Base-by-base conservation (phyloP, 2,113 vertebrate genomes). In the Spea bombifrons region DNA sequence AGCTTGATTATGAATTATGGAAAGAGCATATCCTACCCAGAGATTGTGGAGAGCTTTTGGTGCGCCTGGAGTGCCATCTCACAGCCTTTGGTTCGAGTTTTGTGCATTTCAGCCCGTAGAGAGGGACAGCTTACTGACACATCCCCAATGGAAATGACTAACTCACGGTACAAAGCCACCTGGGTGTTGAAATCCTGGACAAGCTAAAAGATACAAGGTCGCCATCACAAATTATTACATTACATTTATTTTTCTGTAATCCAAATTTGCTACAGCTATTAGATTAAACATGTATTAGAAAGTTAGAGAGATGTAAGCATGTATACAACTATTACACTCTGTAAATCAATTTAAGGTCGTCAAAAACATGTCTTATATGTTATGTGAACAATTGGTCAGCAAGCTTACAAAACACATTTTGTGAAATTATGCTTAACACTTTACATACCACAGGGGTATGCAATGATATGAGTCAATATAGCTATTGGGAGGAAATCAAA, bases 101-200 rank as follows among this genome's bases (percentile, higher is more conserved):
- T 96, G 83, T 96, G 93, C 95, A 98, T 95, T 87, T 97, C 95
- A 0, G 87, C 92, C 30, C 95, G 92, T 49, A 98, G 89, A 65
- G 94, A 92, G 0, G 92, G 95, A 84, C 94, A 96, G 82, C 94
- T 96, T 75, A 93, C 89, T 0, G 96, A 94, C 85, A 97, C 91
- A 71, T 99, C 97, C 57, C 97, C 97, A 61, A 98, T 96, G 76
- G 96, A 99, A 91, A 99, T 99, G 52, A 99, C 97, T 88, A 98
- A 86, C 76, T 99, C 97, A 76, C 97, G 95, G 82, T 95, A 99
- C 15, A 97, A 91, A 85, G 97, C 97, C 90, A 99, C 97, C 83
- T 98, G 95, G 4, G 96, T 98, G 84, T 99, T 98, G 90, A 99
- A 98, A 81, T 99, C 97, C 88, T 98, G 96, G 83, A 99, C 97